Evolutionary conservation across 2,888 invertebrate species (phyloP).

Genomic region (Dinocampus coccinellae): DNA sequence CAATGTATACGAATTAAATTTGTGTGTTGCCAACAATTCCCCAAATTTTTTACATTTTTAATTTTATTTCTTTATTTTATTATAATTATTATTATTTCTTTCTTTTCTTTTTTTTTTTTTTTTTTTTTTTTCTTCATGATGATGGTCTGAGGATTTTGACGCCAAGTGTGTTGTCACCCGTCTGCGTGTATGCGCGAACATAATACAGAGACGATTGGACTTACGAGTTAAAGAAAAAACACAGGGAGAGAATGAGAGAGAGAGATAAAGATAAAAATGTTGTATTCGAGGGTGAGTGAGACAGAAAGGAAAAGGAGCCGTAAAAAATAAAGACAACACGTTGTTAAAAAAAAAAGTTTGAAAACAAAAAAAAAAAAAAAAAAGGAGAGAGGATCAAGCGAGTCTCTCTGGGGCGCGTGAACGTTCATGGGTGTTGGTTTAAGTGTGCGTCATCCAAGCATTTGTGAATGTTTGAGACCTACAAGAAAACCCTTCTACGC

Average conservation of each 20-base stretch:
- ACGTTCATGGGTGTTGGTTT: conserved; percentile 30
- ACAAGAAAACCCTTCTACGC: conserved; percentile 70
- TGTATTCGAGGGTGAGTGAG: conserved; percentile 28
- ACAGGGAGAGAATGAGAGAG: neutral
- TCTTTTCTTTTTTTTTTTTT: too few relatives aligned
- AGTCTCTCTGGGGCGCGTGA: neutral
- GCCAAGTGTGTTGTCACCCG: conserved; percentile 17
- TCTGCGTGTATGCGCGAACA: conserved; percentile 21
- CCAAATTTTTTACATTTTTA: too few relatives aligned
- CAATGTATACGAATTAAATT: too few relatives aligned
- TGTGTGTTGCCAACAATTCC: neutral
- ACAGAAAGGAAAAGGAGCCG: conserved; percentile 13
- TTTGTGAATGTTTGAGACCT: conserved; percentile 54
- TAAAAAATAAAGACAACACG: conserved; percentile 35
- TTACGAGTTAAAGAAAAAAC: conserved; percentile 1
- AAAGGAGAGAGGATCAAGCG: conserved; percentile 7
- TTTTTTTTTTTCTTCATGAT: neutral
- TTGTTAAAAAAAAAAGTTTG: conserved; percentile 29
- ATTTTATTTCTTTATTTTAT: too few relatives aligned
- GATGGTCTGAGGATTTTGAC: conserved; percentile 4
- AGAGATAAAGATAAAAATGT: too few relatives aligned
- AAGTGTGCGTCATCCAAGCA: conserved; percentile 43
- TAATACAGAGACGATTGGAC: neutral
- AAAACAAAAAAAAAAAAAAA: too few relatives aligned
- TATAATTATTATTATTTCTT: too few relatives aligned